Evolutionary conservation across 2,113 vertebrate genomes (phyloP), one percentile per base, ranked within the genome.

Genomic region (Tenebrosternarchus preto): DNA sequence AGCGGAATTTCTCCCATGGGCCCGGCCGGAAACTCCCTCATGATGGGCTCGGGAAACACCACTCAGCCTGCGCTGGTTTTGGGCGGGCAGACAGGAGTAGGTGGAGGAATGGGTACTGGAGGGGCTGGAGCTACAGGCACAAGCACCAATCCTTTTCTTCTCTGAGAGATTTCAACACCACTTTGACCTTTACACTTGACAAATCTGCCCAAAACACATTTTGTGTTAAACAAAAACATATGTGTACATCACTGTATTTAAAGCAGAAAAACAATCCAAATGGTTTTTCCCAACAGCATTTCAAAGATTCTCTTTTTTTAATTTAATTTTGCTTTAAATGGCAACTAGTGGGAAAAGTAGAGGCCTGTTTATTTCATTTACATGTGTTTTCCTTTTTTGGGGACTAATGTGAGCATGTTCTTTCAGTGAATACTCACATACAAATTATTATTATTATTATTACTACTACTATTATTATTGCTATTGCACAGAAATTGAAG

Each of bases 11-110:
- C 94, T 24, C 92, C 91, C 3, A 93, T 94, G 91, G 91, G 89
- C 73, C 39, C 92, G 72, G 81, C 92, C 59, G 81, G 82, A 81
- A 78, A 92, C 24, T 66, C 88, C 76, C 82, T 93, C 79, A 73
- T 94, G 74, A 89, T 88, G 87, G 89, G 92, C 67, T 73, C 91
- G 0, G 91, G 87, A 80, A 89, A 71, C 4, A 67, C 84, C 0
- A 57, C 79, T 20, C 89, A 94, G 85, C 93, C 95, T 87, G 92
- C 95, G 91, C 81, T 95, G 92, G 89, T 95, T 95, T 90, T 95
- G 94, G 90, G 95, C 31, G 90, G 88, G 82, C 85, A 91, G 25
- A 20, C 87, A 0, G 92, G 90, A 84, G 77, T 88, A 36, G 90
- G 91, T 6, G 92, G 90, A 59, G 82, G 90, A 57, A 92, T 92